Evolutionary conservation across 2,797 vertebrate species (phyloP).

Genomic region (Craterocephalus amniculus): DNA sequence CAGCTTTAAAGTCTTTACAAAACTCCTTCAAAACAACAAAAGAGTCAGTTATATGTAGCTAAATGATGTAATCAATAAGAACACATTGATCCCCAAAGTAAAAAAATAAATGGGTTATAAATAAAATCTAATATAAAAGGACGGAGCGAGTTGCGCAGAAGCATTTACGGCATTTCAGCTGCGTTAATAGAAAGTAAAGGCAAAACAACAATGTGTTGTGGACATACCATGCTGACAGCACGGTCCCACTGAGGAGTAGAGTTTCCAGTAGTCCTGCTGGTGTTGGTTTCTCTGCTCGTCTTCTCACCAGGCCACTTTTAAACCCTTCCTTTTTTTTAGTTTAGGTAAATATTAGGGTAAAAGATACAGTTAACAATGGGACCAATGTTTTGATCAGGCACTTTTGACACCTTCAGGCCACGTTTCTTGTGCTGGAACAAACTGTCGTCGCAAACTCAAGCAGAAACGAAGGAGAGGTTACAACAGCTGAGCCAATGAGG

Average conservation of each 20-base stretch:
- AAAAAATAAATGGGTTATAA: no score
- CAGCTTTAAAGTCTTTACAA: slow-evolving; percentile 12
- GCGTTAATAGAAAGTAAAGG: not conserved
- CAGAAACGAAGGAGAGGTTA: slow-evolving; percentile 31
- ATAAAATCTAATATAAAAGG: no score
- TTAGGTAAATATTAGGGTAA: not conserved
- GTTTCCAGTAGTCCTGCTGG: slow-evolving; percentile 50
- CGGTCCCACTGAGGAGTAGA: slow-evolving; percentile 33
- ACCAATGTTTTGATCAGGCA: not conserved
- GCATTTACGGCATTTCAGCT: not conserved
- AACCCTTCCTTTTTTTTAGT: not conserved
- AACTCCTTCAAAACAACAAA: slow-evolving; percentile 20
- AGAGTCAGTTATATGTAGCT: not conserved
- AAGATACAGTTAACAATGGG: no score
- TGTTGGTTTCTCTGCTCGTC: slow-evolving; percentile 29
- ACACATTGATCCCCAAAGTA: not conserved
- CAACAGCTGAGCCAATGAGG: slow-evolving; percentile 56
- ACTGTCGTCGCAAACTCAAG: slow-evolving; percentile 17
- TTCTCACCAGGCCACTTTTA: not conserved
- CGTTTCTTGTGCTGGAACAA: slow-evolving; percentile 31
- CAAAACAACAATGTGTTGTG: slow-evolving; percentile 28
- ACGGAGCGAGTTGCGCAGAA: not conserved
- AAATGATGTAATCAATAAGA: not conserved
- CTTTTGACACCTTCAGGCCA: slow-evolving; percentile 19
- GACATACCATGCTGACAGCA: slow-evolving; percentile 71